Evolutionary conservation across 1,140 invertebrate genomes (phyloP).

Genomic region (Drosophila rufa): DNA sequence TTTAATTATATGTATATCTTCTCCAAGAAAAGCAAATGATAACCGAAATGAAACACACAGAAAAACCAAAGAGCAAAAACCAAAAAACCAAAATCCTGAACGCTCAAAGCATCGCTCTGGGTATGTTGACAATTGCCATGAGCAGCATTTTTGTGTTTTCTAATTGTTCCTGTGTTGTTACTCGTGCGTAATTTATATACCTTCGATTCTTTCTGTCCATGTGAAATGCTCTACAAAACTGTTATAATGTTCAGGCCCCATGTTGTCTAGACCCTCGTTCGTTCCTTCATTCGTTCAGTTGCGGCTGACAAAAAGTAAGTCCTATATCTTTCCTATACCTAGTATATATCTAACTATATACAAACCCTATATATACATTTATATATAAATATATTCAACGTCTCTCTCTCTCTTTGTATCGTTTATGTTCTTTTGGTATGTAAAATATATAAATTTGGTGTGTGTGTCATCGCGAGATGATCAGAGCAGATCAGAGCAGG

Average conservation of each 20-base stretch:
- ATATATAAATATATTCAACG: conserved; percentile 40
- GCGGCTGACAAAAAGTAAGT: conserved; percentile 65
- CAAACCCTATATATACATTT: conserved; percentile 15
- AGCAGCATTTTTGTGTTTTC: conserved; percentile 52
- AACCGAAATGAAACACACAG: conserved; percentile 32
- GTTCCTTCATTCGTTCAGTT: conserved; percentile 53
- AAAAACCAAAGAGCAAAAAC: conserved; percentile 23
- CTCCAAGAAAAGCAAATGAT: conserved; percentile 43
- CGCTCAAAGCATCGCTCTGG: conserved; percentile 39
- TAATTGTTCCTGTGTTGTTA: conserved; percentile 47
- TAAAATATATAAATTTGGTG: conserved; percentile 39
- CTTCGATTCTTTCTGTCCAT: conserved; percentile 42
- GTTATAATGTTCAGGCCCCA: conserved; percentile 45
- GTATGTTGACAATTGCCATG: conserved; percentile 61
- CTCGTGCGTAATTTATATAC: conserved; percentile 53
- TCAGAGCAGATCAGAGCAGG: conserved; percentile 63
- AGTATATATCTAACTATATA: conserved; percentile 37
- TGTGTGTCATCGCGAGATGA: conserved; percentile 38
- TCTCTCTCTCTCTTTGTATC: conserved; percentile 30
- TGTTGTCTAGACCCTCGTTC: conserved; percentile 48
- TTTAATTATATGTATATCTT: conserved; percentile 44
- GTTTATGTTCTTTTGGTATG: conserved; percentile 52
- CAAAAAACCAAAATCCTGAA: conserved; percentile 35
- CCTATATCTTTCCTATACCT: conserved; percentile 30
- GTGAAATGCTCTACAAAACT: conserved; percentile 57